Evolutionary conservation across 2,113 vertebrate species (phyloP), one percentile per base, ranked within the genome.

Genomic region (Fregetta grallaria): DNA sequence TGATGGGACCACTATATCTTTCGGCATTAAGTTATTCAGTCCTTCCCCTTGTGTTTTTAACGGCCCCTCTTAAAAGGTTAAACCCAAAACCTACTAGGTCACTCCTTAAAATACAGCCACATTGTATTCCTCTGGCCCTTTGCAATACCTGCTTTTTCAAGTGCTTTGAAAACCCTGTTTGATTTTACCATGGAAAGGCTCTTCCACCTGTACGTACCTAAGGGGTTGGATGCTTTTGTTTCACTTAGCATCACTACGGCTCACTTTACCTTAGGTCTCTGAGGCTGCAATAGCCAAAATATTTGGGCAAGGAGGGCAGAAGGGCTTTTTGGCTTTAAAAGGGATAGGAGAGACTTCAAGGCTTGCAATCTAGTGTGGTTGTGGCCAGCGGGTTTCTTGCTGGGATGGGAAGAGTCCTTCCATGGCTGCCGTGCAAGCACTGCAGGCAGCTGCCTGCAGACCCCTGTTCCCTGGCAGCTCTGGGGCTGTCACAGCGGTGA

Each of bases 381-480:
- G 65, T 17, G 50, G 59, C 17, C 49, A 32, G 44, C 0, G 1
- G 26, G 25, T 77, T 47, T 81, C 53, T 80, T 36, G 44, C 32
- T 70, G 19, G 61, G 22, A 36, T 19, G 38, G 50, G 52, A n/a
- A 58, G 4, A 7, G 29, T 4, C 56, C 30, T 71, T 18, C 58
- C 1, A 1, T 0, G 2, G 71, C 29, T 6, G 36, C 40, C 0
- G 1, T 15, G 42, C 40, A 3, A 44, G 61, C 49, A 3, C 19
- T 20, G 58, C 34, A 27, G 34, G 49, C 44, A 32, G 58, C 61
- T 77, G 55, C 65, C 49, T 19, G 38, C 12, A 1, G 19, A 29
- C 6, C 25, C n/a, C 40, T 6, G 50, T 17, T 42, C 30, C 29
- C 34, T 18, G 34, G 26, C 40, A 61, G 45, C 59, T 27, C 59